phyloP scores from a whole-genome alignment of 92 coral and sea anemone genomes.

The Zoanthus gigantus region DNA sequence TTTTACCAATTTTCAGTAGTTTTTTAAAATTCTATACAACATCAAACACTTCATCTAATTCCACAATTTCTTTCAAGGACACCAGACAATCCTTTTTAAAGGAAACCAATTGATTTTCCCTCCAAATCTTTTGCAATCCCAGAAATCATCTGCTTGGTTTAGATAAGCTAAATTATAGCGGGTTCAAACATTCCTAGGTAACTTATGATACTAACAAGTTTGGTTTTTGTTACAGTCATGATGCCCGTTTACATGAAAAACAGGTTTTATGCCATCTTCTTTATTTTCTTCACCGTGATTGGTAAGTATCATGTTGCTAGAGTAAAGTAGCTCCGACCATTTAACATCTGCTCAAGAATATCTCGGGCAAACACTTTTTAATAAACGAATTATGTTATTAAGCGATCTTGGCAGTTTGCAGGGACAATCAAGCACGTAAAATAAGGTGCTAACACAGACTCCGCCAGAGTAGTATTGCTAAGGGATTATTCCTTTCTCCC shows the following conservation, averaged over 20 bases:
- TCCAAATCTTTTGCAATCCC: background rate
- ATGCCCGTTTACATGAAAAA: slow-evolving; percentile 97
- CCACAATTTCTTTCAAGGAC: background rate
- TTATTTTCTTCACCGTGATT: slow-evolving; percentile 82
- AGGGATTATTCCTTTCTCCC: too few species aligned
- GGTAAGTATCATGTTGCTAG: slow-evolving; percentile 69
- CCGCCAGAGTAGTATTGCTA: too few species aligned
- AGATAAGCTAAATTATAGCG: background rate
- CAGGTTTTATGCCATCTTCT: slow-evolving; percentile 85
- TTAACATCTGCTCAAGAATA: background rate
- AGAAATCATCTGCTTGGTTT: background rate
- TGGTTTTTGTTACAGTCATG: slow-evolving; percentile 79
- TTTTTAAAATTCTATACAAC: too few species aligned
- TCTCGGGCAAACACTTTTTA: background rate
- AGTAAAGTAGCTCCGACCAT: background rate
- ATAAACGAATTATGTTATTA: background rate
- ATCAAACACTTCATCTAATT: too few species aligned
- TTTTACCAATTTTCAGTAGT: too few species aligned
- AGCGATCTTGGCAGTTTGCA: too few species aligned
- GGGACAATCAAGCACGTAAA: too few species aligned
- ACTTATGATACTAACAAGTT: background rate
- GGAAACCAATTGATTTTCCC: too few species aligned
- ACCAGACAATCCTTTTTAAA: background rate
- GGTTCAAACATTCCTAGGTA: background rate
- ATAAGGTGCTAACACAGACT: too few species aligned